Conservation (phyloP, 2,113 vertebrate genomes). For the Pterocles gutturalis region DNA sequence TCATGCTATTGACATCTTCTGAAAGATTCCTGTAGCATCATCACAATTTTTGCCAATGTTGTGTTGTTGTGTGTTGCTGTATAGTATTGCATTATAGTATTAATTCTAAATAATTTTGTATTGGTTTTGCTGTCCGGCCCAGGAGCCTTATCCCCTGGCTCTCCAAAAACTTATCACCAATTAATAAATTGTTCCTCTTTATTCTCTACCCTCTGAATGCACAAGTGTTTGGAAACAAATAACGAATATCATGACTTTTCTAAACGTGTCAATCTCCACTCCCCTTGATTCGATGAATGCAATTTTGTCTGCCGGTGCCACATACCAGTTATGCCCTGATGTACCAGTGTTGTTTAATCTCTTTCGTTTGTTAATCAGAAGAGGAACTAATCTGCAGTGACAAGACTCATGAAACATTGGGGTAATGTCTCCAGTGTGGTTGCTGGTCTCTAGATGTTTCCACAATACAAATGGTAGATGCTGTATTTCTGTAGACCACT, state of each 20-base stretch:
- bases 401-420: not conserved
- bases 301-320: not conserved
- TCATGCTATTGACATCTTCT: not conserved
- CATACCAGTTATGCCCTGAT: not conserved
- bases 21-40: not conserved
- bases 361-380: not conserved
- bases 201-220: not conserved
- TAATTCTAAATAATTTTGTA: not conserved
- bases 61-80: not conserved
- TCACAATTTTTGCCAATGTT: not conserved
- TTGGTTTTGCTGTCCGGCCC: not conserved
- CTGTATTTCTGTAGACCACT: not conserved
- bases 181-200: not conserved
- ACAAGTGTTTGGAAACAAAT: not conserved
- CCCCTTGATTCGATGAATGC: fast-evolving
- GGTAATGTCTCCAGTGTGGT: not conserved
- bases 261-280: not conserved
- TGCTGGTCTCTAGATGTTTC: not conserved
- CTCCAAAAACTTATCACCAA: not conserved
- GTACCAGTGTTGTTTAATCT: not conserved
- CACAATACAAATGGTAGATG: not conserved
- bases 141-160: not conserved
- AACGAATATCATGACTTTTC: not conserved
- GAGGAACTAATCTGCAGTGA: not conserved
- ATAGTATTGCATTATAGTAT: not conserved